A percentile compares a stretch with the other conserved stretches of the same genome.
phyloP scores from a whole-genome alignment of 2,797 vertebrate genomes.

The Danio albolineatus region DNA sequence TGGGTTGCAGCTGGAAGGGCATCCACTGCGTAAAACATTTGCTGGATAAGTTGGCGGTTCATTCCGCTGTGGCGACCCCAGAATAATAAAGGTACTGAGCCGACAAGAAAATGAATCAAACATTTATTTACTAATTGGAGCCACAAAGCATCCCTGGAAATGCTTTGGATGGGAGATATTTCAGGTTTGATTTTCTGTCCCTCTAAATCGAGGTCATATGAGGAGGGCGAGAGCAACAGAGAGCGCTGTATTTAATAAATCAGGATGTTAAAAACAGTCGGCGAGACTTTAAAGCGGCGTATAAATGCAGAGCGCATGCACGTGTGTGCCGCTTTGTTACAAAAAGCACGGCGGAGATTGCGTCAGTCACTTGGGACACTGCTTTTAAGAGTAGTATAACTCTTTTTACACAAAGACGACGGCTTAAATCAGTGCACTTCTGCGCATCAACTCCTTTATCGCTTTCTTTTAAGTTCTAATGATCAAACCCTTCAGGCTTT shows the following conservation, averaged over 20 bases:
- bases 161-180: not conserved
- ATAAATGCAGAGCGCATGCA: conserved; percentile 9
- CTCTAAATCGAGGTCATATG: conserved; percentile 7
- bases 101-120: too few relatives aligned
- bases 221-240: conserved; percentile 13
- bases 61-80: too few relatives aligned
- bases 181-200: not conserved
- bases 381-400: conserved; percentile 77
- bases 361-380: conserved; percentile 84
- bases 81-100: too few relatives aligned
- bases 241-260: conserved; percentile 27
- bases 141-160: conserved; percentile 12
- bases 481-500: conserved; percentile 81
- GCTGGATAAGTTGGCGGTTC: too few relatives aligned
- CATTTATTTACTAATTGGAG: too few relatives aligned
- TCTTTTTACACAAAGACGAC: conserved; percentile 81
- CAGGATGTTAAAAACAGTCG: conserved; percentile 28
- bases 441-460: conserved; percentile 80
- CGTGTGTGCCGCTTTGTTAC: conserved; percentile 72
- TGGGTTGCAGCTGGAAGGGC: too few relatives aligned
- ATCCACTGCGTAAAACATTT: too few relatives aligned
- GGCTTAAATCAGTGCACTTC: conserved; percentile 78
- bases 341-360: conserved; percentile 74
- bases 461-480: conserved; percentile 80
- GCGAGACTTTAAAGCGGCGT: conserved; percentile 20